Evolutionary conservation across 2,797 vertebrate species (phyloP).

Genomic region (Myoxocephalus aenaeus): DNA sequence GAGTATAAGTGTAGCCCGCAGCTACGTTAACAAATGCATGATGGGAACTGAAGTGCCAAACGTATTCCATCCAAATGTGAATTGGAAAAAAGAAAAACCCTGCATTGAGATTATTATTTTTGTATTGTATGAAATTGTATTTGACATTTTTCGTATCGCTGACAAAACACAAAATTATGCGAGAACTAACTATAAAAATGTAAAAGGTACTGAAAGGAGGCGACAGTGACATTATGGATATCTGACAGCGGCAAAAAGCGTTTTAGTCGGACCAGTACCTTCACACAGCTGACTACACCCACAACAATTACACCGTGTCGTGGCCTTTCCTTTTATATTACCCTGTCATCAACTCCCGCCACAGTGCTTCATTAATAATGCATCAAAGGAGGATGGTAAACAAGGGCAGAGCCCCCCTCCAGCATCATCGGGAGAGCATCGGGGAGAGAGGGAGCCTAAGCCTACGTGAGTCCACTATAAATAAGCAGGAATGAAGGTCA

Average conservation of each 20-base stretch:
- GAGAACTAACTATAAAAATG: neutral
- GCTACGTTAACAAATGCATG: neutral
- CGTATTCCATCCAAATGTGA: neutral
- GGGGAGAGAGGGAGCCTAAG: constrained; percentile 45
- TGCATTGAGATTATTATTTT: neutral
- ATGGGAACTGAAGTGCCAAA: neutral
- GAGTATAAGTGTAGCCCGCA: neutral
- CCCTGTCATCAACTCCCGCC: constrained; percentile 33
- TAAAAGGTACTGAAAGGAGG: neutral
- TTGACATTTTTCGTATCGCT: neutral
- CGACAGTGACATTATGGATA: neutral
- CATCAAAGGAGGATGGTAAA: constrained; percentile 65
- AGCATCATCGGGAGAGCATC: constrained; percentile 55
- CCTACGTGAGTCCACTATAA: constrained; percentile 78
- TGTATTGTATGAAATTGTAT: neutral
- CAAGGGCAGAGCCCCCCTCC: constrained; percentile 64
- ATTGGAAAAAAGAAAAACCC: neutral
- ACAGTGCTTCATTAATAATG: constrained; percentile 68
- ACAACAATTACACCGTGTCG: constrained; percentile 14
- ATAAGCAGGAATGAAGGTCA: constrained; percentile 81
- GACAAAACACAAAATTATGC: neutral
- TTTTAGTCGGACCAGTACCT: neutral
- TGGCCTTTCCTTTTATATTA: constrained; percentile 27
- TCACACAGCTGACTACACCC: neutral
- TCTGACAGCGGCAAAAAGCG: neutral